Evolutionary conservation across 2,888 invertebrate species (phyloP).

Genomic region (Synergus umbraculus): DNA sequence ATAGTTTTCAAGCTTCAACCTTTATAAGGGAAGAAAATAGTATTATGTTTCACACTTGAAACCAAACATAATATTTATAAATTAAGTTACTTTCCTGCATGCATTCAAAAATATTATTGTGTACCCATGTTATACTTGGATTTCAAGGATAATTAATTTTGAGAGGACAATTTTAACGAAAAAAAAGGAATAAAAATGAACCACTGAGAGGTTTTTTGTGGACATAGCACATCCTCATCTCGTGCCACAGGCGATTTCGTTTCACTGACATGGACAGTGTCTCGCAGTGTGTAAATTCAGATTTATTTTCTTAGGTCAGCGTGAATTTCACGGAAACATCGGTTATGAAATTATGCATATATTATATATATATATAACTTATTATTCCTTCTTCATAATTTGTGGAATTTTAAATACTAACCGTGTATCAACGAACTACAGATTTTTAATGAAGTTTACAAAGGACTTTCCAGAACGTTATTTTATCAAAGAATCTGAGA

Average conservation of each 20-base stretch:
- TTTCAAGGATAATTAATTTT: background rate
- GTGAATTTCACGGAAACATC: background rate
- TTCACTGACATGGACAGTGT: too few relatives aligned
- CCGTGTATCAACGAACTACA: background rate
- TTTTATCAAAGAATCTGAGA: background rate
- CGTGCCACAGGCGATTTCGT: background rate
- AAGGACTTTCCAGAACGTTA: background rate
- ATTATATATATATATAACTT: background rate
- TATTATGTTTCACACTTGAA: too few relatives aligned
- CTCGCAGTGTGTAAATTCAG: background rate
- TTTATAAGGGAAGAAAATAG: background rate
- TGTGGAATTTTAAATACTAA: too few relatives aligned
- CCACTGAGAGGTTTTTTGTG: background rate
- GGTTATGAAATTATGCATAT: background rate
- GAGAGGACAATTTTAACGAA: background rate
- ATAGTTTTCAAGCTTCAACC: background rate
- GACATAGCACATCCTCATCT: background rate
- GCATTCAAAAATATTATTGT: background rate
- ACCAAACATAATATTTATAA: too few relatives aligned
- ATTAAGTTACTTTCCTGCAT: too few relatives aligned
- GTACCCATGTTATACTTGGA: background rate
- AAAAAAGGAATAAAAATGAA: background rate
- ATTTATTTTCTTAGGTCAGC: background rate
- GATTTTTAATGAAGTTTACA: background rate
- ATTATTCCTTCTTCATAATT: background rate